Evolutionary conservation across 2,113 vertebrate species (phyloP).

Genomic region (Calyptommatus sinebrachiatus): DNA sequence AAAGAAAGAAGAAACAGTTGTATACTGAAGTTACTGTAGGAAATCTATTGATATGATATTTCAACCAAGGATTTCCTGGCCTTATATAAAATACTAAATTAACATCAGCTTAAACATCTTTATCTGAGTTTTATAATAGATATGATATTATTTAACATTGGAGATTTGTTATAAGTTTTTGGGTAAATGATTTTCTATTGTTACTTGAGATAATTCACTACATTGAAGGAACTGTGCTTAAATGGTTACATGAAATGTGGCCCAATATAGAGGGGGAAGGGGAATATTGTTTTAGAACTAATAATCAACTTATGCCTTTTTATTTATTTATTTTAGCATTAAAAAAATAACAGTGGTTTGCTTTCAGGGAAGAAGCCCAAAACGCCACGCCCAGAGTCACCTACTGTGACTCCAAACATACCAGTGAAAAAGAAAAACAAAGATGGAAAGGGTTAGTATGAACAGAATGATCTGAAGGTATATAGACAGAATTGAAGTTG

Average conservation of each 20-base stretch:
- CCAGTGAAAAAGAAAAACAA: constrained; percentile 89
- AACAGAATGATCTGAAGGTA: background rate
- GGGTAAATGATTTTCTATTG: background rate
- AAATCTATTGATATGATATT: background rate
- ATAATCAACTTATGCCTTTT: constrained; percentile 3
- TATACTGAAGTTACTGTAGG: background rate
- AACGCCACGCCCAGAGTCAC: constrained; percentile 84
- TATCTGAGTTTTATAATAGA: background rate
- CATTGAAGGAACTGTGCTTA: background rate
- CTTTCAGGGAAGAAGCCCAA: constrained; percentile 85
- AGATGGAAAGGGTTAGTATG: constrained; percentile 89
- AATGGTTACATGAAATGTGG: constrained; percentile 7
- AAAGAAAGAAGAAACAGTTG: background rate
- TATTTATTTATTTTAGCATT: constrained; percentile 17
- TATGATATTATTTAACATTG: background rate
- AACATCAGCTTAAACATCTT: background rate
- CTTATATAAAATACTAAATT: background rate
- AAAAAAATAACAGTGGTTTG: constrained; percentile 45
- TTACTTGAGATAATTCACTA: background rate
- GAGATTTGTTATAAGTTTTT: background rate
- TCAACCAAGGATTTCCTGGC: background rate
- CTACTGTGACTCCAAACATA: constrained; percentile 86
- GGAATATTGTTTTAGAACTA: background rate
- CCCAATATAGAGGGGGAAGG: background rate
- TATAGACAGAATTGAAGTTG: background rate